Evolutionary conservation across 2,113 vertebrate genomes (phyloP), one percentile per base, ranked within the genome.

Genomic region (Notarius quadriscutis): DNA sequence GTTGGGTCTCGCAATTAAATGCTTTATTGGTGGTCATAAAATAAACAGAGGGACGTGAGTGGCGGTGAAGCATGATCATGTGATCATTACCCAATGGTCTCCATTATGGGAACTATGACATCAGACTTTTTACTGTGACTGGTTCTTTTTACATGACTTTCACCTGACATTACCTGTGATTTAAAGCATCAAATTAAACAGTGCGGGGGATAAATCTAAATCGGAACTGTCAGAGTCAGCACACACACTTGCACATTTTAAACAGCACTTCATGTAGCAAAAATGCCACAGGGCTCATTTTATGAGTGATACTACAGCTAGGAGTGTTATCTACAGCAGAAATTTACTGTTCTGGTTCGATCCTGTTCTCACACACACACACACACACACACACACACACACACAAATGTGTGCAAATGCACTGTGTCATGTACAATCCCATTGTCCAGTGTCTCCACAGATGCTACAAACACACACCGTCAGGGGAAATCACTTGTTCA

Each of bases 401-500:
- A 74, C 9, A 60, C 2, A 51, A 72, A 63, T 15, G 5, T 11
- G 53, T 30, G 34, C 72, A 34, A 41, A 86, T 22, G 41, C 63
- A 67, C 41, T 18, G 57, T n/a, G 55, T 79, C 65, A 14, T 58
- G 41, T 87, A 57, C 34, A 53, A 63, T 63, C 58, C 55, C 60
- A 22, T 93, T 94, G 94, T 90, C 95, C 96, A 94, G 93, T 91
- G 25, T 82, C 69, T 22, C 58, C 14, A 79, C 74, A 83, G 69
- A 86, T 62, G 57, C 80, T 62, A 58, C 88, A 83, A 86, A 86
- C 84, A 89, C 84, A 83, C 79, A 86, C 69, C 57, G 72, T 74
- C 84, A 58, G 93, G 91, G 81, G 90, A 93, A 95, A 96, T 94
- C 94, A 94, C 95, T 93, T 95, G 94, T 94, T 95, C 92, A 89